These are phyloP conservation scores for Acromyrmex charruanus DNA, from an alignment of 1,140 invertebrate genomes.

Conservation along the genomic window DNA sequence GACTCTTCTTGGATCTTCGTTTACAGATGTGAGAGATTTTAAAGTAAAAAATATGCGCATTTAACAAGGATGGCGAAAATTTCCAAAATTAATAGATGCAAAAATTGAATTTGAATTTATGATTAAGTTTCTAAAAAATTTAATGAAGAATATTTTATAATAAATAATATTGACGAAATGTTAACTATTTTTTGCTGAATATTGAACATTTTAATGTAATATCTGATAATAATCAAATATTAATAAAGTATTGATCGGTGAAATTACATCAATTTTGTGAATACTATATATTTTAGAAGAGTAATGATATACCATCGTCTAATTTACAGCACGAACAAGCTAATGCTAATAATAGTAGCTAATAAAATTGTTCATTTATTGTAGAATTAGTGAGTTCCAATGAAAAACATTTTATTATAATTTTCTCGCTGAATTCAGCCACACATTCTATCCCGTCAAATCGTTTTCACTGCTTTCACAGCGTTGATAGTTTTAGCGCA, in stretches of 20 bases:
- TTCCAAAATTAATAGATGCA: not conserved
- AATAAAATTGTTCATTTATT: slow-evolving; percentile 23
- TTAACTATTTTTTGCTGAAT: not conserved
- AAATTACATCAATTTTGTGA: not conserved
- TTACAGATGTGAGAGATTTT: slow-evolving; percentile 26
- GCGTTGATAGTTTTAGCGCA: slow-evolving; percentile 53
- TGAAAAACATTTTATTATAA: slow-evolving; percentile 44
- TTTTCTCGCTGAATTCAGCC: slow-evolving; percentile 7
- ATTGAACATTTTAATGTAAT: slow-evolving; percentile 1
- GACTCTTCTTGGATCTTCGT: slow-evolving; percentile 16
- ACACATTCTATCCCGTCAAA: slow-evolving; percentile 4
- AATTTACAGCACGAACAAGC: not conserved
- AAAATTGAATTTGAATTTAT: not conserved
- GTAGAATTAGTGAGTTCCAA: slow-evolving; percentile 16
- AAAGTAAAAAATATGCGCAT: slow-evolving; percentile 24
- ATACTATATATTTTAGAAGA: not conserved
- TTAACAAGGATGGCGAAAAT: not conserved
- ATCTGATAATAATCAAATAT: not conserved
- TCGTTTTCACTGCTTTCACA: not conserved
- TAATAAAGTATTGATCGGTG: slow-evolving; percentile 9
- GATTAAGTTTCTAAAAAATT: not conserved
- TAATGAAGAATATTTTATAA: not conserved
- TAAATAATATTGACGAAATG: slow-evolving; percentile 3
- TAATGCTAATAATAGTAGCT: not conserved
- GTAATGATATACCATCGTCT: not conserved